Evolutionary conservation across 2,888 invertebrate genomes (phyloP).

Genomic region (Drosophila mimetica): DNA sequence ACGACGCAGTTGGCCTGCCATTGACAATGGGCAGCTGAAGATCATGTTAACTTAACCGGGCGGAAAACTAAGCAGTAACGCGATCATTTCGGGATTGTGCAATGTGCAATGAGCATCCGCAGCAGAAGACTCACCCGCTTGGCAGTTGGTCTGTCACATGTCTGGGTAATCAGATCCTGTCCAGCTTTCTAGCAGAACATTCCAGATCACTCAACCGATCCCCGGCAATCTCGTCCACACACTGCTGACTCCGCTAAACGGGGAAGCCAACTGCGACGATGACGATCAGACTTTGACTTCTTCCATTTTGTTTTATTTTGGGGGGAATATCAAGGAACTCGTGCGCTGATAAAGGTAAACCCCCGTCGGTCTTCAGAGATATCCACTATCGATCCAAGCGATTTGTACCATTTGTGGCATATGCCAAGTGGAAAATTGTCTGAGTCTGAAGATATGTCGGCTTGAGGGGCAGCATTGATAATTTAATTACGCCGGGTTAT

Average conservation of each 20-base stretch:
- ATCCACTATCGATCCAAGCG: conserved; percentile 17
- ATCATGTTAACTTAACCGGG: conserved; percentile 81
- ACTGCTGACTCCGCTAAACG: conserved; percentile 13
- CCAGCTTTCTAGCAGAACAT: conserved; percentile 13
- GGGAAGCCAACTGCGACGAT: conserved; percentile 19
- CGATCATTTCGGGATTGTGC: conserved; percentile 61
- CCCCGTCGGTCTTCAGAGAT: conserved; percentile 21
- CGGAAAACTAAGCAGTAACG: conserved; percentile 71
- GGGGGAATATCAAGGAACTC: conserved; percentile 1
- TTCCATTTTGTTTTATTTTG: conserved; percentile 4
- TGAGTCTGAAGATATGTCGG: conserved; percentile 27
- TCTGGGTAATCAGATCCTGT: conserved; percentile 46
- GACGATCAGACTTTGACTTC: conserved; percentile 24
- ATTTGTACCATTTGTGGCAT: conserved; percentile 45
- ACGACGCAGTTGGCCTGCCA: conserved; percentile 59
- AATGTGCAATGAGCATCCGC: conserved; percentile 63
- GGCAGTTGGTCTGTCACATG: too few relatives aligned
- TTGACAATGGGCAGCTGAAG: conserved; percentile 73
- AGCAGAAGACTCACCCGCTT: conserved; percentile 29
- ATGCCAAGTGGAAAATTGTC: conserved; percentile 26
- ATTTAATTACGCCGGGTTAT: conserved; percentile 27
- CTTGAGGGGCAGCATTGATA: conserved; percentile 17
- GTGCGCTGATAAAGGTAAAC: conserved; percentile 55
- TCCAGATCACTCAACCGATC: conserved; percentile 8
- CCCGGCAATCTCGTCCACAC: conserved; percentile 18